Evolutionary conservation across 2,797 vertebrate species (phyloP).

Genomic region (Smutsia temminckii): DNA sequence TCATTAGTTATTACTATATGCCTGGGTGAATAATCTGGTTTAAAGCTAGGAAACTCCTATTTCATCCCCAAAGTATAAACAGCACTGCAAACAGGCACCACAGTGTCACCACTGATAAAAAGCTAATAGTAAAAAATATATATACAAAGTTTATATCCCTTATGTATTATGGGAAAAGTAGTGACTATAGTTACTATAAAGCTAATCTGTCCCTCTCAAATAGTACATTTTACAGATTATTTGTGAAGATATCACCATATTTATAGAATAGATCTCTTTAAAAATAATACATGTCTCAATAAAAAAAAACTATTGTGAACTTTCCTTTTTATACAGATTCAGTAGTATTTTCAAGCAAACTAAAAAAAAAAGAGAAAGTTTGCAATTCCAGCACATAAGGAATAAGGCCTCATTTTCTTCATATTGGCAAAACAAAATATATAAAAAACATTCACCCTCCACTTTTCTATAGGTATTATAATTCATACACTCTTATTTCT

Average conservation of each 20-base stretch:
- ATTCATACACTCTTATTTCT: constrained; percentile 81
- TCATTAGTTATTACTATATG: constrained; percentile 56
- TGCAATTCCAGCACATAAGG: constrained; percentile 92
- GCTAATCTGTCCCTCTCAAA: constrained; percentile 81
- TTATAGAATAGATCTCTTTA: constrained; percentile 88
- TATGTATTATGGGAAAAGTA: constrained; percentile 81
- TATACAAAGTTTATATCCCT: constrained; percentile 82
- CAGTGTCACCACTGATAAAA: constrained; percentile 91
- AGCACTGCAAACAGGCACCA: constrained; percentile 91
- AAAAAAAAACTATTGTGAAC: constrained; percentile 88
- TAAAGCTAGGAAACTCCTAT: constrained; percentile 77
- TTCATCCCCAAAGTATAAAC: constrained; percentile 79
- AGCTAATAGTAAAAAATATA: constrained; percentile 84
- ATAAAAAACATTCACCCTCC: constrained; percentile 83
- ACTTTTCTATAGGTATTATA: constrained; percentile 84
- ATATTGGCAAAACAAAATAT: constrained; percentile 91
- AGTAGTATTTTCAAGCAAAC: constrained; percentile 96
- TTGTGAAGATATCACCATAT: constrained; percentile 87
- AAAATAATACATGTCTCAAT: constrained; percentile 89
- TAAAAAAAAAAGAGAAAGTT: constrained; percentile 83
- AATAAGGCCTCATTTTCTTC: constrained; percentile 93
- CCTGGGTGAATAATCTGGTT: constrained; percentile 78
- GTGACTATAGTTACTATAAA: constrained; percentile 80
- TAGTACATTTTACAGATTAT: constrained; percentile 88
- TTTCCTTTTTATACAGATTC: constrained; percentile 93